Base-by-base conservation (phyloP, 1,140 invertebrate genomes). In the Uloborus diversus region DNA sequence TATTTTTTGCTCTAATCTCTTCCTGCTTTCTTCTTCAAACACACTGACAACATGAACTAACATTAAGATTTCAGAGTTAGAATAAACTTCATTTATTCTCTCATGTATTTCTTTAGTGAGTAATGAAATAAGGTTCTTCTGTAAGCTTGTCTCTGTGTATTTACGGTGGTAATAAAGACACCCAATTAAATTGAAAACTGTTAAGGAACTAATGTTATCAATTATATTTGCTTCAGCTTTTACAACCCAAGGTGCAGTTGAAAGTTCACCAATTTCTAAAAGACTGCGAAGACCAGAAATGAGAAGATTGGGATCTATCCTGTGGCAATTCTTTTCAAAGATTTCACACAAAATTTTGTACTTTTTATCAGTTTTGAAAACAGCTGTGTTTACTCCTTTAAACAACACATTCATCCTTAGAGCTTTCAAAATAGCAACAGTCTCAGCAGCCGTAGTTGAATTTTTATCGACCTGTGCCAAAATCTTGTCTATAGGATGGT, bases 151-250 rank as follows among this genome's bases (percentile, higher is more conserved):
- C 14, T 62, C 57, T 4, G 23, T 25, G 27, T 27, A 78, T 42
- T 56, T 78, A 11, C 66, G 51, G 30, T 65, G 73, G 32, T 23
- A 78, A 57, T 78, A 65, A n/a, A 78, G 17, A 20, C 73, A 78
- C 4, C 20, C 20, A 42, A 65, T 57, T 13, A 57, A 23, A 35
- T 66, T 23, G 28, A 57, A 78, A 32, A 32, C 33, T 7, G 14
- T 32, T 1, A 78, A 42, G 0, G 27, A 3, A 13, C 25, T 1
- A 35, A 65, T 37, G 20, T 56, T 53, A 27, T 35, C 27, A 20
- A 78, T 25, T 28, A 78, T 56, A 17, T 3, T 37, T 28, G 27
- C 13, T 57, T 78, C 42, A 2, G 73, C 73, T 20, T 30, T 32
- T 20, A 65, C 13, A 33, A 65, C 49, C 35, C 4, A 53, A 11